Base-by-base conservation (phyloP, 2,888 invertebrate species). In the Apamea anceps region DNA sequence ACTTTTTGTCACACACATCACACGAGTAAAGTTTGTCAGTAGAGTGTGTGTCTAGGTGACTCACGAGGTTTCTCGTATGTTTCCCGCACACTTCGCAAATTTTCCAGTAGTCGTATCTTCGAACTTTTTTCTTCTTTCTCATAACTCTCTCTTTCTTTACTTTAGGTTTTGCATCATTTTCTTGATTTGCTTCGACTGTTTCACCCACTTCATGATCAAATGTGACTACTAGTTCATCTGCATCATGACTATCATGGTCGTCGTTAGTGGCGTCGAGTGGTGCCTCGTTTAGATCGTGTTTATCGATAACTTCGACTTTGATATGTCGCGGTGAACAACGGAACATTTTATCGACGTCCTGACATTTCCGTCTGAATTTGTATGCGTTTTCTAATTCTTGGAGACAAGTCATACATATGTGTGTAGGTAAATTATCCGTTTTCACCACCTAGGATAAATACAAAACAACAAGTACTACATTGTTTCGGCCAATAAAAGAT, bases 51-150 rank as follows among this genome's bases (percentile, higher is more conserved):
- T 96, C 97, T 83, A 97, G 86, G 79, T 97, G 97, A 75, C 95
- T 94, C 57, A 92, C 86, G 37, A 97, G 92, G 79, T 96, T 97
- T 83, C 93, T 93, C 15, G 97, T 96, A 77, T 95, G 92, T 79
- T 96, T 97, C 0, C 97, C 97, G 89, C 97, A 97, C 1, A 97
- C 88, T 87, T 97, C 97, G 87, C 97, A 97, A 28, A 97, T 94
- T 88, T 97, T 96, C 94, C 93, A 94, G 80, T 97, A 97, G 73
- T 95, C 93, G 83, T 97, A 97, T 95, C 94, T 95, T 0, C 91
- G 90, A 1, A 88, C 77, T 77, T 93, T 95, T 80, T 93, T 94
- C 75, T 87, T 91, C 75, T 90, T 93, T 71, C 85, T 88, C 10
- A 80, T 79, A 32, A 84, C 86, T 75, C 85, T 89, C 84, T 80